Evolutionary conservation across 2,888 invertebrate genomes (phyloP).

Genomic region (Crossocerus cetratus): DNA sequence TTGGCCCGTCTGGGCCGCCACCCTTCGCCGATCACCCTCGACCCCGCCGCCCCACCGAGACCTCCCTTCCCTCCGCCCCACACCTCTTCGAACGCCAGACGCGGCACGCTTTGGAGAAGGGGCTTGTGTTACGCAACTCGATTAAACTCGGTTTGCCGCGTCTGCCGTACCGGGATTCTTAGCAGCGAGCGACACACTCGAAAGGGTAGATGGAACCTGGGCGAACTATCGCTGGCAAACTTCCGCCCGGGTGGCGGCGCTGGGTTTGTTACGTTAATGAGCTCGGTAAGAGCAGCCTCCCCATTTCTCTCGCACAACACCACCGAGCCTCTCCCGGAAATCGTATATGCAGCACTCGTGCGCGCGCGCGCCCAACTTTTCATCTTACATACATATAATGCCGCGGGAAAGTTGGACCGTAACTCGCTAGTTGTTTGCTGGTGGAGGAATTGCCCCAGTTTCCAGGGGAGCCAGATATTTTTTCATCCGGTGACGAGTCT

Average conservation of each 20-base stretch:
- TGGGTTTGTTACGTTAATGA: too few relatives aligned
- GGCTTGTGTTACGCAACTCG: slow-evolving; percentile 51
- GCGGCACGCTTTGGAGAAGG: not conserved
- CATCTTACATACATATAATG: too few relatives aligned
- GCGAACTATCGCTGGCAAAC: too few relatives aligned
- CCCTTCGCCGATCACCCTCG: not conserved
- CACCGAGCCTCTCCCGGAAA: too few relatives aligned
- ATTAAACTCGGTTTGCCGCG: slow-evolving; percentile 54
- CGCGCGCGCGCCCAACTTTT: too few relatives aligned
- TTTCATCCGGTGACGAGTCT: too few relatives aligned
- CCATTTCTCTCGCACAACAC: too few relatives aligned
- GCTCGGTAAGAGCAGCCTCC: too few relatives aligned
- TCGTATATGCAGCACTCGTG: too few relatives aligned
- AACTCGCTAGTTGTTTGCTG: not conserved
- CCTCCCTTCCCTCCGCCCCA: not conserved
- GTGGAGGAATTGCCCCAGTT: not conserved
- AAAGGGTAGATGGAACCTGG: not conserved
- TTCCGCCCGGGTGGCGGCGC: too few relatives aligned
- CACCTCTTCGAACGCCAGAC: not conserved
- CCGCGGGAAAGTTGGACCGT: not conserved
- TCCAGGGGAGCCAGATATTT: not conserved
- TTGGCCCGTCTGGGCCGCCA: slow-evolving; percentile 24
- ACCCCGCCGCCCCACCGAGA: slow-evolving; percentile 5
- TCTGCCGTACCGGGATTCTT: slow-evolving; percentile 29
- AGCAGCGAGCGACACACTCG: slow-evolving; percentile 3